Base-by-base conservation (phyloP, 1,140 invertebrate species). In the Drosophila murphyi region DNA sequence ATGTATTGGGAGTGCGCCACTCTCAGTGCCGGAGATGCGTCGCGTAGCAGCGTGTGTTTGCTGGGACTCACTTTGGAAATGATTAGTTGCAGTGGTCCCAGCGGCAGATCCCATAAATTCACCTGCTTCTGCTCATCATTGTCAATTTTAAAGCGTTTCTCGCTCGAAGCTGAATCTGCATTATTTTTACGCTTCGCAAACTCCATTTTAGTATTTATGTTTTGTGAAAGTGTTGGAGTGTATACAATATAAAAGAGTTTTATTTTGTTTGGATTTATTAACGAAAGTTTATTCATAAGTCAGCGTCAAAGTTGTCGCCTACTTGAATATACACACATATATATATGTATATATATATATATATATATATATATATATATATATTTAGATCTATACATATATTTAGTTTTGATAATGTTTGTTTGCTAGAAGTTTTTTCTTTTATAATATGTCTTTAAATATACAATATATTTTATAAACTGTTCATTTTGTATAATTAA, bases 381-480 rank as follows among this genome's bases (percentile, higher is more conserved):
- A 43, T n/a, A 43, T 43, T 43, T 7, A 43, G n/a, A 43, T 43
- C 3, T 10, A 41, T 10, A 10, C 3, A 41, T 10, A 41, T 41
- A 4, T 39, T 8, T 7, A 39, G 8, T 39, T 39, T 39, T 41
- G 39, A 8, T 10, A 41, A 10, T 41, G 39, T 41, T 41, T 41
- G 7, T 10, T 10, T 41, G 39, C 8, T 41, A 34, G 34, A 5
- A 5, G 20, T 55, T 64, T 20, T 5, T 4, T 50, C 1, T 50
- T 62, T 45, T 67, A 57, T 57, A 56, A 57, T 37, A n/a, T 57
- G 20, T 63, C 31, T 5, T 41, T 57, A 20, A 39, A 32, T 57
- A 32, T 74, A 74, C 48, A 72, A 67, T 67, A 51, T 20, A 34
- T 45, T 54, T 59, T 37, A 65, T 65, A 64, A 76, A 65, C 37